Base-by-base conservation (phyloP, 2,888 invertebrate species). In the Idaea straminata region DNA sequence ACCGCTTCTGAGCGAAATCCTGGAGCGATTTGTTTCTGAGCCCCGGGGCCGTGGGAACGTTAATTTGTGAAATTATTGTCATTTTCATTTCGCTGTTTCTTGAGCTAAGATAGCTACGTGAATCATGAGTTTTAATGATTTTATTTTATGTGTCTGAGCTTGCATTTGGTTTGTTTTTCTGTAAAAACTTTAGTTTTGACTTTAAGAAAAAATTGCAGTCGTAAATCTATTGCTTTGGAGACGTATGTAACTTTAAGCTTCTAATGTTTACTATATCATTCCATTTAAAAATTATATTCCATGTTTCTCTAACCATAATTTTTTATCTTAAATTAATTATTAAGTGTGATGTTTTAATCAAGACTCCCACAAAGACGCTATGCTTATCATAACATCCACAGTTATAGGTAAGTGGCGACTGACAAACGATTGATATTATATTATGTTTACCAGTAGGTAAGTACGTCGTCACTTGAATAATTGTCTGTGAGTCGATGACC, bases 401-500 rank as follows among this genome's bases (percentile, higher is more conserved):
- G 10, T 25, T 25, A 25, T 47, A 47, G 10, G 47, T 5, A 47
- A 34, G 59, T 59, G 59, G 3, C 34, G 59, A 59, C 15, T 59
- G 58, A 13, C 10, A n/a, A 34, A 34, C 34, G 59, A 13, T 47
- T 25, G 25, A 25, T 25, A 25, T 25, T 25, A 25, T 25, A 25
- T 25, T 7, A 47, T 47, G 47, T 47, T 47, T 10, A 47, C 47
- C 47, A 47, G 47, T 47, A 47, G 13, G 25, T 25, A 25, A 1
- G 25, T 25, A n/a, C 25, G 25, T 25, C 83, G 82, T 81, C 80
- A 80, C 84, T 87, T 85, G 13, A 47, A 47, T 86, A 87, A 87
- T 89, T 88, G 86, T 84, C 84, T 77, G 76, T 69, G 80, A 83
- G 89, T 88, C 89, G 87, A 86, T 89, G 89, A 89, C 89, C 89